A percentile compares a stretch with the other conserved stretches of the same genome.
Conservation (phyloP, 2,113 vertebrate species). For the Otolemur garnettii region DNA sequence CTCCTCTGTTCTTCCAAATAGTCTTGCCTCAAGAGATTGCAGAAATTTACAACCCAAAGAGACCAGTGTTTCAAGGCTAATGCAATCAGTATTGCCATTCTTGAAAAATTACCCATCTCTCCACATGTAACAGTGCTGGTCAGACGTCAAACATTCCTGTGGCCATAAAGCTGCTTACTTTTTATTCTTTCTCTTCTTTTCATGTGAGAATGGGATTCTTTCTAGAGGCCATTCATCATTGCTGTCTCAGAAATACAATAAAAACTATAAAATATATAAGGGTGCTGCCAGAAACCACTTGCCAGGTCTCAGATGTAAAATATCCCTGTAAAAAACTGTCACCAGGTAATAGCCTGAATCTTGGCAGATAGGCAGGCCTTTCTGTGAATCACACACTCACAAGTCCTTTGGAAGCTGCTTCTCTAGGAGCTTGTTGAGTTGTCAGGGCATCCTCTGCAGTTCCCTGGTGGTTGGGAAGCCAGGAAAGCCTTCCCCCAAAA, state of each 20-base stretch:
- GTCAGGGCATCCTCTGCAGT: no score
- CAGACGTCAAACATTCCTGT: constrained; percentile 70
- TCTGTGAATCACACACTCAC: not conserved
- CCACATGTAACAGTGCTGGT: constrained; percentile 48
- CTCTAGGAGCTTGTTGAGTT: not conserved
- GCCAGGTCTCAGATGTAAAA: not conserved
- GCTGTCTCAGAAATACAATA: constrained; percentile 51
- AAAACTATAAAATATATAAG: constrained; percentile 24
- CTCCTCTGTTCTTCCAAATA: constrained; percentile 58
- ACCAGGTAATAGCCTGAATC: not conserved
- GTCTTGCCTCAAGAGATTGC: not conserved
- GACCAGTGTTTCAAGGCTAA: constrained; percentile 79
- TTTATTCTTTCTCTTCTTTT: constrained; percentile 63
- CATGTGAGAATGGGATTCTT: constrained; percentile 11
- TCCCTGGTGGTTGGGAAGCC: not conserved
- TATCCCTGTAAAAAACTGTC: not conserved
- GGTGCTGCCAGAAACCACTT: not conserved
- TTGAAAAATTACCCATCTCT: constrained; percentile 73
- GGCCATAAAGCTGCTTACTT: constrained; percentile 43
- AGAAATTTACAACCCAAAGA: constrained; percentile 75
- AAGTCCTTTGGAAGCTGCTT: not conserved
- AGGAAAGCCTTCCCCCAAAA: not conserved
- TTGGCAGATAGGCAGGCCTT: not conserved
- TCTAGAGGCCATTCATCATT: constrained; percentile 25
- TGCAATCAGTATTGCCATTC: constrained; percentile 68